These are phyloP conservation scores for Neomonachus schauinslandi DNA, from an alignment of 2,113 vertebrate species.

Conservation along the genomic window DNA sequence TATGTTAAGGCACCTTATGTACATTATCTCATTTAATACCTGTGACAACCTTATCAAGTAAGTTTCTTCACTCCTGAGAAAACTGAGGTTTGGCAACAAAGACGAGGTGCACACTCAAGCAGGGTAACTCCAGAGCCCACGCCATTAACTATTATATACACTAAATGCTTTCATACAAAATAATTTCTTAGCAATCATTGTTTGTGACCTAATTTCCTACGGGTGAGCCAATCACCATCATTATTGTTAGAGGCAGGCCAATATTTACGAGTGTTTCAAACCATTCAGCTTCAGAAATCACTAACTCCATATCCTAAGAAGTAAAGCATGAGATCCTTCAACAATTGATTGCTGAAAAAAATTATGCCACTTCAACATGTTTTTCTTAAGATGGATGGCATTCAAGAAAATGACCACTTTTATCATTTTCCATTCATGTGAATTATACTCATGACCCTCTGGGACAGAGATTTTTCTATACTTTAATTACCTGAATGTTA, in stretches of 20 bases:
- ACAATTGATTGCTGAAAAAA: neutral
- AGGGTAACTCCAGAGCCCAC: neutral
- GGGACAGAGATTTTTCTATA: slow-evolving; percentile 14
- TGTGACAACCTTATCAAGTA: neutral
- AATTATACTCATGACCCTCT: neutral
- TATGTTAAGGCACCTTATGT: neutral
- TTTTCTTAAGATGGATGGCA: neutral
- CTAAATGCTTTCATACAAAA: neutral
- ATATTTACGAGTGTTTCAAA: neutral
- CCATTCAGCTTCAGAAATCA: slow-evolving; percentile 8
- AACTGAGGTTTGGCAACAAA: neutral
- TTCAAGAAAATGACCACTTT: neutral
- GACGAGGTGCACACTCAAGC: neutral
- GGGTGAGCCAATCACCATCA: neutral
- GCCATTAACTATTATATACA: neutral
- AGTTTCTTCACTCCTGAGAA: neutral
- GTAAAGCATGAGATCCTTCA: neutral
- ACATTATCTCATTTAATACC: neutral
- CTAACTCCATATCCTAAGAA: neutral
- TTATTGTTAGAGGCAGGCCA: neutral
- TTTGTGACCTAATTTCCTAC: neutral
- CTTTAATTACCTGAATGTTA: neutral
- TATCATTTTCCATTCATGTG: slow-evolving; percentile 11
- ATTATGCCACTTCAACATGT: neutral
- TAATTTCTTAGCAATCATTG: neutral